Percentiles rank a stretch among this genome's conserved stretches.
Conservation (phyloP, 2,888 invertebrate genomes). For the Erebia ligea region DNA sequence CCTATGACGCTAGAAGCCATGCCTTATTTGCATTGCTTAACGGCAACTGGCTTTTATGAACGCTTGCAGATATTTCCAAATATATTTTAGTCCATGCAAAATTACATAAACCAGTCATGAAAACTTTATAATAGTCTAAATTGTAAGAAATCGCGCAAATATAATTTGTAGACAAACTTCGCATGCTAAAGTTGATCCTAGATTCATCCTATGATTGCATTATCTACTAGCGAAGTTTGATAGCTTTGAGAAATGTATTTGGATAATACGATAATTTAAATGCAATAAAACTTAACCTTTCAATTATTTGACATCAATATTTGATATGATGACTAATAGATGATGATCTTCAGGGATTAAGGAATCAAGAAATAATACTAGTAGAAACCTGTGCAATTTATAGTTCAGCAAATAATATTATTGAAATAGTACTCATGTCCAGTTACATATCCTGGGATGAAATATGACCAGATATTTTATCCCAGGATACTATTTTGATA, state of each 20-base stretch:
- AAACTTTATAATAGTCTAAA: conserved; percentile 75
- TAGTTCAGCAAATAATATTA: no score
- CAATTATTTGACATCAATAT: conserved; percentile 40
- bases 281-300: conserved; percentile 52
- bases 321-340: background rate
- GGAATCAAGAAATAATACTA: no score
- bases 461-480: no score
- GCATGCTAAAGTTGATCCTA: conserved; percentile 73
- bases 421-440: no score
- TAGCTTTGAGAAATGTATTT: conserved; percentile 69
- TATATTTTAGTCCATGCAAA: background rate
- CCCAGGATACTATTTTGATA: no score
- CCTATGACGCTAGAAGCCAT: no score
- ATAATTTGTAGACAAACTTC: conserved; percentile 74
- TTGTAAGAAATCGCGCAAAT: conserved; percentile 72
- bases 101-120: conserved; percentile 21
- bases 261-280: conserved; percentile 61
- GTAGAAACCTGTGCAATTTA: no score
- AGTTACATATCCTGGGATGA: no score
- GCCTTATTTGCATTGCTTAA: no score
- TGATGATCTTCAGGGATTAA: no score
- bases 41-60: no score
- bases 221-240: conserved; percentile 73
- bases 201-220: conserved; percentile 67
- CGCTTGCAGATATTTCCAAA: background rate